Evolutionary conservation across 2,113 vertebrate species (phyloP), one percentile per base, ranked within the genome.

Genomic region (Columbina picui): DNA sequence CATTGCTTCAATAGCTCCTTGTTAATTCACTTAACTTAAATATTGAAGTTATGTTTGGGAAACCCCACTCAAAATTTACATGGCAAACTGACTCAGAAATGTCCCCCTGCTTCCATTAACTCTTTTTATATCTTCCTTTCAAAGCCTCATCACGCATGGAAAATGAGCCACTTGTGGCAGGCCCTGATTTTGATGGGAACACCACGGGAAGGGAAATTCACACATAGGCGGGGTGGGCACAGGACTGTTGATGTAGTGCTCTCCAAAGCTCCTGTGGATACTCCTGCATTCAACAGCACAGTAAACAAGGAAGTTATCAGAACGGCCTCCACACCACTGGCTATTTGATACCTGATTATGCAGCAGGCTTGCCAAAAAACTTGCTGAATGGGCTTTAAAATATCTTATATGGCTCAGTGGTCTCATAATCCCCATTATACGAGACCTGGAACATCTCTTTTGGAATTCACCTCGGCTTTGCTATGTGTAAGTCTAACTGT

Each of bases 11-110:
- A 96, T 73, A 94, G 69, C 61, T 95, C 92, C 92, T 94, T 93
- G 90, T 96, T 96, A 97, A 95, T 93, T 96, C 83, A 84, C 88
- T 95, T 93, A 94, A 91, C 49, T 96, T 61, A 94, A 95, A 94
- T 87, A 93, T 18, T 89, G 68, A 89, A 90, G 85, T 96, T 96
- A 79, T 92, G 88, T 96, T 96, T 78, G 94, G 68, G 92, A 96
- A 96, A 92, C 65, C 92, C 86, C 77, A 93, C 90, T 94, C 90
- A 92, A 89, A 93, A 90, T 93, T 94, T 93, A 96, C 96, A 90
- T 84, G 93, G 86, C 84, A 53, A 92, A 12, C 64, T 87, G 53
- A 92, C 61, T 95, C 77, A 89, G 84, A 94, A 96, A 89, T 3
- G 17, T 93, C 43, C 90, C 96, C 64, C 36, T 93, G 88, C 86